Base-by-base conservation (phyloP, 2,113 vertebrate species). In the Tragelaphus strepsiceros region DNA sequence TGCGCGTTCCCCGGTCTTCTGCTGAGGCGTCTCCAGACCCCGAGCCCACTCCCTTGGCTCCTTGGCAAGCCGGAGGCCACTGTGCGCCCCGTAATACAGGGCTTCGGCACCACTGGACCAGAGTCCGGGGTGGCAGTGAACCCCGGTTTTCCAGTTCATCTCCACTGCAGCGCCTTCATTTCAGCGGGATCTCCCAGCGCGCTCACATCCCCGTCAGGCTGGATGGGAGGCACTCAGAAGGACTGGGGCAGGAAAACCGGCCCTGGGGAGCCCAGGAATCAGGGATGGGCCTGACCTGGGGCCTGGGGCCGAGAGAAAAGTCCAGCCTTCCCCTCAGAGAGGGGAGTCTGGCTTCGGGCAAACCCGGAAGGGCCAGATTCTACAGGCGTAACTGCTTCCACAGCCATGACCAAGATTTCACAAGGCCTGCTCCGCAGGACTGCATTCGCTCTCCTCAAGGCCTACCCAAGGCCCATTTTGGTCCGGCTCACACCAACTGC, bases 361-460 rank as follows among this genome's bases (percentile, higher is more conserved):
- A 64, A 74, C 4, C n/a, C 2, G 9, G 51, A 58, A 87, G 51
- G 28, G 39, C 32, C 26, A 0, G 56, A 58, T 16, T n/a, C 16
- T 12, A 7, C 2, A 5, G 53, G 64, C 64, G 4, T 35, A n/a
- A 35, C 14, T 0, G 64, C 86, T 53, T 64, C 59, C 6, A 6
- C 54, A 8, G 16, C 43, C 80, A 5, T 0, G 7, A 5, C 51
- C 0, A 4, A 17, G 30, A 24, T 17, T 32, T 39, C 28, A 24
- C 2, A 5, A 51, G 1, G 4, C 43, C 1, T 0, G n/a, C 78
- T 1, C 39, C 30, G 6, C 0, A 2, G 6, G 26, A 32, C 8
- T 0, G 21, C 10, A 6, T 16, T 26, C 0, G 0, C 43, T 46
- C 10, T 14, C 21, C 0, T 1, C 2, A 24, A 7, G 24, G 4